phyloP scores from a whole-genome alignment of 2,888 invertebrate species.

The Tachystola acroxantha region DNA sequence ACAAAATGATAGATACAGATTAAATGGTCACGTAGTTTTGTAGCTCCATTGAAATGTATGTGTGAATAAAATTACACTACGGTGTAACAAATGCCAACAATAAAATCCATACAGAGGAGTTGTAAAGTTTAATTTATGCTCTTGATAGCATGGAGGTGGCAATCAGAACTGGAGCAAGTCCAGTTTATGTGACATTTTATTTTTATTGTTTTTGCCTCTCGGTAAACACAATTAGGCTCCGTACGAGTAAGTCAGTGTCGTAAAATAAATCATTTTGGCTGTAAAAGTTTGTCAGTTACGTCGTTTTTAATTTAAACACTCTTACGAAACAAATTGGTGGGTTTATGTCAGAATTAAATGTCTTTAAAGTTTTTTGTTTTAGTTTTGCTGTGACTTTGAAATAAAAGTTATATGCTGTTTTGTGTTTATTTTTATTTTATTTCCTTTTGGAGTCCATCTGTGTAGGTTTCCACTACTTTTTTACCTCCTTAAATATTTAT shows the following conservation, averaged over 20 bases:
- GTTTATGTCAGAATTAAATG: slow-evolving; percentile 9
- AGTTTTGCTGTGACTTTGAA: not conserved
- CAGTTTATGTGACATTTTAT: slow-evolving; percentile 8
- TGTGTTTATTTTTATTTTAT: no score
- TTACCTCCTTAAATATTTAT: no score
- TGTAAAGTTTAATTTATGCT: slow-evolving; percentile 28
- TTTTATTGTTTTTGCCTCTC: slow-evolving; percentile 10
- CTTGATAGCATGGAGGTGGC: slow-evolving; percentile 21
- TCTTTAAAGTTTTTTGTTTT: slow-evolving; percentile 5
- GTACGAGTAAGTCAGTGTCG: slow-evolving; percentile 13
- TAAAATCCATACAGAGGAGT: slow-evolving; percentile 18
- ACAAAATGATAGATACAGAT: no score
- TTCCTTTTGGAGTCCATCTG: no score
- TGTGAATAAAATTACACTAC: no score
- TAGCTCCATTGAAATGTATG: no score
- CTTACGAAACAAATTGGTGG: slow-evolving; percentile 11
- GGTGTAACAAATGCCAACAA: slow-evolving; percentile 17
- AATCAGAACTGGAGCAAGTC: slow-evolving; percentile 31
- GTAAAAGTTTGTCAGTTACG: slow-evolving; percentile 17
- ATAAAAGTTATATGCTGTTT: no score
- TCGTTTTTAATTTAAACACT: slow-evolving; percentile 11
- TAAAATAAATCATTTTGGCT: slow-evolving; percentile 27
- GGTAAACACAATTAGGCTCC: slow-evolving; percentile 21
- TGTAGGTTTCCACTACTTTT: no score
- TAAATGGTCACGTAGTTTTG: no score